Conservation (phyloP, 1,140 invertebrate species). For the Bradynema listronoti region DNA sequence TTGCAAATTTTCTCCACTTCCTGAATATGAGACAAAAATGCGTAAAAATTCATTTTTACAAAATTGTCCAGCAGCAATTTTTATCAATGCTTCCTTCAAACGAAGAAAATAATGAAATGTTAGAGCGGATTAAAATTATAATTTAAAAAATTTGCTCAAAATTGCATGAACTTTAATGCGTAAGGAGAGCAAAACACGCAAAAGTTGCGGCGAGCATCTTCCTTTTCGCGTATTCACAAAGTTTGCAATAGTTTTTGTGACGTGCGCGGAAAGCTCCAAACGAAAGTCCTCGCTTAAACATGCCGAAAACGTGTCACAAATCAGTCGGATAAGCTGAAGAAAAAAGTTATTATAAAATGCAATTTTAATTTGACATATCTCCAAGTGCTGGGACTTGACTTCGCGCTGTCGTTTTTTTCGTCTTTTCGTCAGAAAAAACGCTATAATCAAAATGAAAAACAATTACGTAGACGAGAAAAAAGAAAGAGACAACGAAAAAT, state of each 20-base stretch:
- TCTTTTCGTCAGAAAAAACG: slow-evolving; percentile 23
- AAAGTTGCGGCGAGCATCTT: slow-evolving; percentile 43
- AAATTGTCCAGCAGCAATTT: slow-evolving; percentile 62
- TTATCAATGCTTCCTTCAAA: slow-evolving; percentile 63
- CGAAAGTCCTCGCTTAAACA: slow-evolving; percentile 76
- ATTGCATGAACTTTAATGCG: slow-evolving; percentile 70
- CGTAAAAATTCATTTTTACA: slow-evolving; percentile 33
- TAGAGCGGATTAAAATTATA: slow-evolving; percentile 52
- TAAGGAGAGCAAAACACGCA: slow-evolving; percentile 68
- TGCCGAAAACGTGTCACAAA: slow-evolving; percentile 64
- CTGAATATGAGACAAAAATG: slow-evolving; percentile 74
- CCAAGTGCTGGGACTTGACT: too few species aligned
- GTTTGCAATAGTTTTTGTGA: slow-evolving; percentile 48
- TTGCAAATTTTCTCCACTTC: slow-evolving; percentile 66
- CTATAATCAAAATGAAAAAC: background rate
- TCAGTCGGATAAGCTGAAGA: slow-evolving; percentile 39
- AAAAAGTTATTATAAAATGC: slow-evolving; percentile 24
- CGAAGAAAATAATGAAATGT: too few species aligned
- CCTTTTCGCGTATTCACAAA: slow-evolving; percentile 61
- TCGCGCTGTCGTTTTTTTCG: too few species aligned
- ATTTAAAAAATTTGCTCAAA: slow-evolving; percentile 64
- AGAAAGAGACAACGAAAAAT: too few species aligned
- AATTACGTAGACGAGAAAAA: slow-evolving; percentile 14
- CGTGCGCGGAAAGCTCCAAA: slow-evolving; percentile 73
- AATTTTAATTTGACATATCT: background rate